Base-by-base conservation (phyloP, 2,888 invertebrate genomes). In the Trissolcus brochymenae region DNA sequence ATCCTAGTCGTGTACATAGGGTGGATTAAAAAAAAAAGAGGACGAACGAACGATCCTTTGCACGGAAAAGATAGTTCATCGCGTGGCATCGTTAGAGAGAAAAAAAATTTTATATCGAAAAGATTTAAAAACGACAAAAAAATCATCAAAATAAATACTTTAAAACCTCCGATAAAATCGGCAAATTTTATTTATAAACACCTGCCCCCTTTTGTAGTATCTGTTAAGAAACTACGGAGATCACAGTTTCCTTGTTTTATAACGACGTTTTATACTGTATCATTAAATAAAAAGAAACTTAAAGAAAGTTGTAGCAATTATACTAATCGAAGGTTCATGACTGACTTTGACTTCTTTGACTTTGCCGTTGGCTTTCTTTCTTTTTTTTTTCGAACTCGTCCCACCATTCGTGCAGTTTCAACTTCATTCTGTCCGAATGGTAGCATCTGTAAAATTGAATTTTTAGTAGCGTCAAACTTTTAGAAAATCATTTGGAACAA, bases 1-100 rank as follows among this genome's bases (percentile, higher is more conserved):
- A 88, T 75, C 87, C 87, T 87, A 87, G 87, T 88, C 87, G 87
- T 88, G 87, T 88, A 87, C 81, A 87, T 87, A 88, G 84, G 83
- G 84, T 78, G 82, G 81, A 82, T 82, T n/a, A 82, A 29, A 11
- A 35, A 35, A 35, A 35, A 35, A 35, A 76, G 80, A 80, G 80
- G 81, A 82, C 82, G 80, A 74, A 82, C 81, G 82, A 83, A 84
- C 81, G 82, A 82, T 83, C 83, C 83, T 84, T n/a, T 84, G 82
- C 83, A 79, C 77, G 83, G 83, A 83, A 82, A 84, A 84, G 84
- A 86, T 86, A 85, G 84, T 86, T 86, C 85, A 85, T 83, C 85
- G 86, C 83, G 86, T 86, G 87, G 86, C 87, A 88, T 88, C 87
- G 86, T 87, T 87, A 85, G 85, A n/a, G 16, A 46, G 16, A 14